Evolutionary conservation across 2,113 vertebrate species (phyloP).

Genomic region (Scomber scombrus): DNA sequence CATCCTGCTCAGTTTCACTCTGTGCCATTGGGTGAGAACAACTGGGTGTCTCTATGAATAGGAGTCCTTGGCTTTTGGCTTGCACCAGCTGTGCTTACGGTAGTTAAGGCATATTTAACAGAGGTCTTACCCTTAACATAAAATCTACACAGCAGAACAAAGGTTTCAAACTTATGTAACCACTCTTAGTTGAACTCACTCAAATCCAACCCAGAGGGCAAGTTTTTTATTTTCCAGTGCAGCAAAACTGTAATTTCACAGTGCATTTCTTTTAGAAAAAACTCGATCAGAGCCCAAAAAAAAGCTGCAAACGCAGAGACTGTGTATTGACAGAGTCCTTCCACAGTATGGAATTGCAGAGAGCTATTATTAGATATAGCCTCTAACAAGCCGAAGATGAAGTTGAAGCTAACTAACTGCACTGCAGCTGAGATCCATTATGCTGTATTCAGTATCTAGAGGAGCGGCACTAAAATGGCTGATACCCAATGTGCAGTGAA

Average conservation of each 20-base stretch:
- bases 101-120: constrained; percentile 40
- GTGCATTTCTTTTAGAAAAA: constrained; percentile 31
- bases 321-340: constrained; percentile 48
- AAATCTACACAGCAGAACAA: constrained; percentile 55
- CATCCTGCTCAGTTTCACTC: constrained; percentile 67
- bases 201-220: constrained; percentile 14
- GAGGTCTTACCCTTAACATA: constrained; percentile 42
- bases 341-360: constrained; percentile 75
- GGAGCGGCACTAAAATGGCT: constrained; percentile 80
- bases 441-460: constrained; percentile 71
- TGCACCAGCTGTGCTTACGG: constrained; percentile 61
- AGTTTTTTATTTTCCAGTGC: constrained; percentile 27
- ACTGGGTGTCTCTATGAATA: constrained; percentile 75
- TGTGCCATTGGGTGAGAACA: constrained; percentile 72
- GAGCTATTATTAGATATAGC: constrained; percentile 75
- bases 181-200: constrained; percentile 33
- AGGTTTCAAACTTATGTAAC: constrained; percentile 45
- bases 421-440: constrained; percentile 76
- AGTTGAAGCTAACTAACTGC: constrained; percentile 76
- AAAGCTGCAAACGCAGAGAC: constrained; percentile 37
- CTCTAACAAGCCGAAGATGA: constrained; percentile 70
- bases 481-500: constrained; percentile 80
- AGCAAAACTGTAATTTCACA: constrained; percentile 55
- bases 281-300: constrained; percentile 11
- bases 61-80: constrained; percentile 71